These are phyloP conservation scores for Hanleya hanleyi DNA, from an alignment of 2,888 invertebrate species.

Conservation along the genomic window DNA sequence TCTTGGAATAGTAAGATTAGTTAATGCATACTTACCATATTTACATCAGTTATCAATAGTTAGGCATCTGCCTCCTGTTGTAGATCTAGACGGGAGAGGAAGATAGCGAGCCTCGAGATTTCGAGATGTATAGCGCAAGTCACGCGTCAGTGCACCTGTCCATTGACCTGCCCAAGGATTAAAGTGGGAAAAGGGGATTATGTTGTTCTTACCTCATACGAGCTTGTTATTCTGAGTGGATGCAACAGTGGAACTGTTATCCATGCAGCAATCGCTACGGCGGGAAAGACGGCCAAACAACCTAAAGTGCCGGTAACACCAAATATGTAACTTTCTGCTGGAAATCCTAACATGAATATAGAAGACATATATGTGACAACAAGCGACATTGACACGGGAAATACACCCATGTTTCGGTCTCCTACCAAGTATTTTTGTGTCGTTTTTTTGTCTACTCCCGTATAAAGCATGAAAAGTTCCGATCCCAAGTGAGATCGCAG, in stretches of 20 bases:
- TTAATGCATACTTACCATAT: no score
- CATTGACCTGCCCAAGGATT: no score
- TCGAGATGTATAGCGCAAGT: no score
- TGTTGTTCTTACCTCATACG: not conserved
- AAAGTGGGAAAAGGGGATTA: no score
- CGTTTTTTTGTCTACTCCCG: conserved; percentile 35
- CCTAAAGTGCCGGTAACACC: conserved; percentile 9
- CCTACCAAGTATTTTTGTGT: conserved; percentile 49
- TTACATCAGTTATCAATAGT: no score
- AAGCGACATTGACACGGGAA: conserved; percentile 56
- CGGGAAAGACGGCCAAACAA: not conserved
- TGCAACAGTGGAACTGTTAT: not conserved
- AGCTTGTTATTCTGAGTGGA: not conserved
- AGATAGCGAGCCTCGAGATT: no score
- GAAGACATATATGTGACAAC: conserved; percentile 57
- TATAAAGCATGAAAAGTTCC: conserved; percentile 40
- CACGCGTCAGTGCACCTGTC: no score
- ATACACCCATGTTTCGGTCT: conserved; percentile 40
- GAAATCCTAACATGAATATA: conserved; percentile 48
- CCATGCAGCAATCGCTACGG: not conserved
- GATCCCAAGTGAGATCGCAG: conserved; percentile 27
- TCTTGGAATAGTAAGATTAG: no score
- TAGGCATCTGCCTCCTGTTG: no score
- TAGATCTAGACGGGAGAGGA: no score
- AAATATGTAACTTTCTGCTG: conserved; percentile 48